phyloP scores from a whole-genome alignment of 1,140 invertebrate genomes.

The Chironomus tepperi region DNA sequence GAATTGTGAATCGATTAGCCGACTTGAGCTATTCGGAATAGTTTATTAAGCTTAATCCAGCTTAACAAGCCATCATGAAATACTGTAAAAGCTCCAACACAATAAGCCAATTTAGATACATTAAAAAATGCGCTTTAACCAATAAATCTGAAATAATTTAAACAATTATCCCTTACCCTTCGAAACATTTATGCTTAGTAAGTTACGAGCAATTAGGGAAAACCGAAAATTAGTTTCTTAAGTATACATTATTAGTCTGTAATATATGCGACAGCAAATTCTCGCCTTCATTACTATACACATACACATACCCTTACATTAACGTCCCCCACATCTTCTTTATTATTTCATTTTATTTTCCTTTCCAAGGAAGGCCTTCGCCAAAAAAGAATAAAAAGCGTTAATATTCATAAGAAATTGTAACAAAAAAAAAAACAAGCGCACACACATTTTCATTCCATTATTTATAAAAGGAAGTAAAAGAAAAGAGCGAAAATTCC shows the following conservation, averaged over 20 bases:
- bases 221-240: conserved; percentile 1
- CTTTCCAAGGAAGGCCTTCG: not conserved
- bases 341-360: not conserved
- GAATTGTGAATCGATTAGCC: no score
- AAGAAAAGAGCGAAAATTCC: no score
- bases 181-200: not conserved
- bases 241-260: conserved; percentile 14
- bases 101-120: not conserved
- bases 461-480: not conserved
- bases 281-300: not conserved
- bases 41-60: no score
- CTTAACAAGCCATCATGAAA: not conserved
- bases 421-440: not conserved
- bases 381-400: not conserved
- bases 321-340: not conserved
- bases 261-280: conserved; percentile 13
- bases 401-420: conserved; percentile 15
- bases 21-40: no score
- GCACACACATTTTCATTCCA: not conserved
- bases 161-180: no score
- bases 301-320: not conserved
- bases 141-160: no score
- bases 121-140: no score
- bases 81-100: not conserved
- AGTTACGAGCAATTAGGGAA: conserved; percentile 6